Base-by-base conservation (phyloP, 1,140 invertebrate genomes). In the Apocrypta bakeri region DNA sequence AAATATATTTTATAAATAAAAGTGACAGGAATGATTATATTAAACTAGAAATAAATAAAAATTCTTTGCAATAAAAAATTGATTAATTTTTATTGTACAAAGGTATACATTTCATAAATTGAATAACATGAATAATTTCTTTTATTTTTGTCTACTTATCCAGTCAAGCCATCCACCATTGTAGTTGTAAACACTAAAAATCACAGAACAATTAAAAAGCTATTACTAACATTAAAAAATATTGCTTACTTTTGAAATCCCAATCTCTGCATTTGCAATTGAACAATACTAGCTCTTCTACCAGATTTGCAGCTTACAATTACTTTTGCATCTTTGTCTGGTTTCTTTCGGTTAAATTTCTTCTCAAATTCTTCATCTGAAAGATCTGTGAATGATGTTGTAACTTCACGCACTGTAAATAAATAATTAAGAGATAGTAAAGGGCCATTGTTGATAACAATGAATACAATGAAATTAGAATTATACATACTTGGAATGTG, bases 51-150 rank as follows among this genome's bases (percentile, higher is more conserved):
- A 80, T 63, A 48, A 72, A 29, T 11, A 25, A 24, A 48, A 21
- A 7, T 64, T n/a, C 27, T 75, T 33, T 17, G 4, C 3, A 37
- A 68, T 64, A 1, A 74, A 63, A 79, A 48, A 33, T 74, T 40
- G 37, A 66, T 56, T 1, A 86, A 99, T 99, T 94, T 99, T 99
- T 90, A 81, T 84, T 14, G 9, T 37, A 4, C 9, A 37, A 4
- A 37, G 33, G 9, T 9, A 37, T 37, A 37, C 33, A 4, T 37
- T 37, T 37, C 9, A 37, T 37, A 37, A n/a, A n/a, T n/a, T n/a
- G n/a, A n/a, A n/a, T n/a, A n/a, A n/a, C n/a, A n/a, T n/a, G n/a
- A n/a, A n/a, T n/a, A n/a, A n/a, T n/a, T n/a, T 37, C 33, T 37
- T 37, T 37, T 37, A 37, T 37, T n/a, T n/a, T n/a, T 87, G 81